Conservation (phyloP, 2,113 vertebrate species). For the Zingel zingel region DNA sequence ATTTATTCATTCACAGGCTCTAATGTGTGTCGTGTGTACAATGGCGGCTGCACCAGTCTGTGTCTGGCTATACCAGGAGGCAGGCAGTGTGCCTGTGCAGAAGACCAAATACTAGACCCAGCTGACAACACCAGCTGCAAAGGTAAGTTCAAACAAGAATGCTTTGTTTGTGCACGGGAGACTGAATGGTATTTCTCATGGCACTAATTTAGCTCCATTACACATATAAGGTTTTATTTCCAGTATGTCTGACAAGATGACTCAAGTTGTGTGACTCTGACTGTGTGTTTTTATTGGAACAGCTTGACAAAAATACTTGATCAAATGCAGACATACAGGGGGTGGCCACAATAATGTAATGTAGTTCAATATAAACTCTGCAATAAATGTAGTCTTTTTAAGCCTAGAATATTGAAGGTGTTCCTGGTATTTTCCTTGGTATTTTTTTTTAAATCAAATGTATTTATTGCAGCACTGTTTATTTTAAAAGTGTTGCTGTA, state of each 20-base stretch:
- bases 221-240: slow-evolving; percentile 40
- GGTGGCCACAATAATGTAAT: background rate
- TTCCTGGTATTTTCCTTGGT: background rate
- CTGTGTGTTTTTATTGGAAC: slow-evolving; percentile 34
- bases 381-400: background rate
- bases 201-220: slow-evolving; percentile 8
- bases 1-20: slow-evolving; percentile 82
- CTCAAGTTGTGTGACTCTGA: slow-evolving; percentile 34
- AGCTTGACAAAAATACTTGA: slow-evolving; percentile 10
- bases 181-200: slow-evolving; percentile 15
- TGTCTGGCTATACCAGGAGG: slow-evolving; percentile 93
- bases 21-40: slow-evolving; percentile 93
- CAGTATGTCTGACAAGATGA: slow-evolving; percentile 27
- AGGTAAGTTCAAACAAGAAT: slow-evolving; percentile 78
- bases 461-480: background rate
- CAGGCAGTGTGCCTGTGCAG: slow-evolving; percentile 93
- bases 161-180: background rate
- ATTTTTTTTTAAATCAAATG: background rate
- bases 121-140: slow-evolving; percentile 90
- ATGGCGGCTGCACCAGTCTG: slow-evolving; percentile 95
- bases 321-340: background rate
- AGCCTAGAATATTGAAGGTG: background rate
- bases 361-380: background rate
- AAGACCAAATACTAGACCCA: slow-evolving; percentile 92
- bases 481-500: background rate